Evolutionary conservation across 2,113 vertebrate species (phyloP).

Genomic region (Colinus virginianus): DNA sequence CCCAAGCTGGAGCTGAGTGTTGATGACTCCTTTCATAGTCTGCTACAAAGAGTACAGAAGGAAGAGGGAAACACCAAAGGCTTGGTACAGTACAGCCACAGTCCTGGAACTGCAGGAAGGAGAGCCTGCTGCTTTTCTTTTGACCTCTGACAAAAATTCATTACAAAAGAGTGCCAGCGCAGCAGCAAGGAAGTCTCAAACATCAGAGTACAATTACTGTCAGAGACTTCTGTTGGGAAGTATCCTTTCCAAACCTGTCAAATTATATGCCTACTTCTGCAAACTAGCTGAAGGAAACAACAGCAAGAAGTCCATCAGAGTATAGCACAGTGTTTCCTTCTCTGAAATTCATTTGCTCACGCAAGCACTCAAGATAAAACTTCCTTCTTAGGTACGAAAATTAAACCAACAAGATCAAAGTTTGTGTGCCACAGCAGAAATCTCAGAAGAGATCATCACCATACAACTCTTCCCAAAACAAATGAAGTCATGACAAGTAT

Average conservation of each 20-base stretch:
- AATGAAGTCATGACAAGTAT: background rate
- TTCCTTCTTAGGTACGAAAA: background rate
- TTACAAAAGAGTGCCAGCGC: background rate
- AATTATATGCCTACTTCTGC: background rate
- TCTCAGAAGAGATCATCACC: background rate
- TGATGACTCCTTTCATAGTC: background rate
- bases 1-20: background rate
- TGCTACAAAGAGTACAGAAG: background rate
- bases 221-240: constrained; percentile 35
- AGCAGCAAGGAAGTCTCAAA: background rate
- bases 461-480: background rate
- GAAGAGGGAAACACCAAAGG: background rate
- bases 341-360: background rate
- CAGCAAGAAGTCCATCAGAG: accelerated
- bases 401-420: background rate
- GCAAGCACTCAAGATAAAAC: background rate
- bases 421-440: background rate
- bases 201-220: background rate
- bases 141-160: background rate
- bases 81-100: background rate
- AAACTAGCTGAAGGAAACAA: background rate
- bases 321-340: background rate
- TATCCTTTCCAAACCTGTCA: constrained; percentile 22
- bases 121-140: background rate
- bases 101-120: background rate